Percentiles rank a stretch among this genome's conserved stretches.
These are phyloP conservation scores for Drosophila tanythrix DNA, from an alignment of 2,888 invertebrate genomes.

Conservation along the genomic window DNA sequence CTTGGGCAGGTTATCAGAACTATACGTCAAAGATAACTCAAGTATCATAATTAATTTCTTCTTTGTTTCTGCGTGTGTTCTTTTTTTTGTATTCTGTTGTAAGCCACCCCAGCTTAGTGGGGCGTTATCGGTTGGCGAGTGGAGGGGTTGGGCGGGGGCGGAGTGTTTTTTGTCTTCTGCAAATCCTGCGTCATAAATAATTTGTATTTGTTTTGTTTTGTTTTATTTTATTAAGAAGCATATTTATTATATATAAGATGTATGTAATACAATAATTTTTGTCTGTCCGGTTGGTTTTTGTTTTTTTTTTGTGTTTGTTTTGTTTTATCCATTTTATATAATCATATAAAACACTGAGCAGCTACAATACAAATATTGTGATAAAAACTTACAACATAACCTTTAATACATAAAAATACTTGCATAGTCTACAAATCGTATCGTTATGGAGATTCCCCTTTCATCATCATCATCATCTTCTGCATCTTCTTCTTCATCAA, in stretches of 20 bases:
- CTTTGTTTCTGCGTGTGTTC: constrained; percentile 16
- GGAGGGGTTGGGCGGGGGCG: neutral
- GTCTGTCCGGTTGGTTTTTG: constrained; percentile 67
- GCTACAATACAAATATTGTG: constrained; percentile 84
- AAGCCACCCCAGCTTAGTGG: constrained; percentile 55
- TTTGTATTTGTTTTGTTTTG: constrained; percentile 46
- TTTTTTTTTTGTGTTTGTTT: constrained; percentile 31
- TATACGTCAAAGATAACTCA: constrained; percentile 75
- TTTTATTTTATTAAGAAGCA: constrained; percentile 80
- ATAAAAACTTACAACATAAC: constrained; percentile 84
- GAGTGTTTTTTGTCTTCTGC: constrained; percentile 31
- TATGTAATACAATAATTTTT: constrained; percentile 82
- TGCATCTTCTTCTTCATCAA: constrained; percentile 42
- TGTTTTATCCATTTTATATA: constrained; percentile 76
- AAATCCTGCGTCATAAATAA: constrained; percentile 71
- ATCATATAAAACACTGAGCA: constrained; percentile 84
- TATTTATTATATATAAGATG: constrained; percentile 83
- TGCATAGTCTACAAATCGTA: constrained; percentile 83
- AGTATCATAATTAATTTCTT: constrained; percentile 78
- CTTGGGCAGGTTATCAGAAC: constrained; percentile 59
- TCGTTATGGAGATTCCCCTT: constrained; percentile 70
- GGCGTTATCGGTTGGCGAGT: constrained; percentile 3
- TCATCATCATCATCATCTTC: constrained; percentile 16
- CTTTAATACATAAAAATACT: constrained; percentile 83
- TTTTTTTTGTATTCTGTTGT: constrained; percentile 24